Base-by-base conservation (phyloP, 2,113 vertebrate species). In the Coturnix japonica region DNA sequence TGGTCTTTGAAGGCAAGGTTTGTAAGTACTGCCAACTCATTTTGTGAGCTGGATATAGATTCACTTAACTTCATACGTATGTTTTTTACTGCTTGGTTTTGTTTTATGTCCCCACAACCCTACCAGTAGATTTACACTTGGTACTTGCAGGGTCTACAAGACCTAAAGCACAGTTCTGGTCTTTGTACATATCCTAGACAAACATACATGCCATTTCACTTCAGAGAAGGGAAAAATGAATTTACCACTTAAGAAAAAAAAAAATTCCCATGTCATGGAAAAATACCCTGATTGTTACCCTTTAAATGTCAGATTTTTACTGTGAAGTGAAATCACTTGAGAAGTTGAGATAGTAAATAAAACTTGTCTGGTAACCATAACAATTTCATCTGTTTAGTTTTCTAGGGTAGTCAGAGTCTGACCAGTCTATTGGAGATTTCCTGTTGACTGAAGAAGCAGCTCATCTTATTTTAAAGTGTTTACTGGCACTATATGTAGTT, bases 91-190 rank as follows among this genome's bases (percentile, higher is more conserved):
- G 21, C 16, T 33, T 41, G 54, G 18, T 18, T 13, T 63, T 31
- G 63, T 47, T 77, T 47, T 76, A 35, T 60, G 14, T 6, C 35
- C 33, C 60, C 54, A 30, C 26, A 77, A 25, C 18, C 21, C 30
- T 26, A 78, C 37, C 26, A 19, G 26, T n/a, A 43, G 75, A 31
- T 41, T 64, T 63, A n/a, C 19, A 53, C 39, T 17, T 49, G 12
- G 31, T 49, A 26, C 37, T 37, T 43, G 63, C 51, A 87, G 85
- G 60, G 51, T 66, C 43, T 53, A 13, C 59, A 85, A 60, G 74
- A 82, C 87, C 73, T 80, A 61, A 78, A 91, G 82, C 82, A 84
- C 85, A 91, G 39, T 90, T 91, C 83, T 75, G 82, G 64, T 89
- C 79, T 85, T 69, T 85, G 79, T 56, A 51, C 43, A 81, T 87